These are phyloP conservation scores for Gallinago solitaria DNA, from an alignment of 2,797 vertebrate species.

Conservation along the genomic window DNA sequence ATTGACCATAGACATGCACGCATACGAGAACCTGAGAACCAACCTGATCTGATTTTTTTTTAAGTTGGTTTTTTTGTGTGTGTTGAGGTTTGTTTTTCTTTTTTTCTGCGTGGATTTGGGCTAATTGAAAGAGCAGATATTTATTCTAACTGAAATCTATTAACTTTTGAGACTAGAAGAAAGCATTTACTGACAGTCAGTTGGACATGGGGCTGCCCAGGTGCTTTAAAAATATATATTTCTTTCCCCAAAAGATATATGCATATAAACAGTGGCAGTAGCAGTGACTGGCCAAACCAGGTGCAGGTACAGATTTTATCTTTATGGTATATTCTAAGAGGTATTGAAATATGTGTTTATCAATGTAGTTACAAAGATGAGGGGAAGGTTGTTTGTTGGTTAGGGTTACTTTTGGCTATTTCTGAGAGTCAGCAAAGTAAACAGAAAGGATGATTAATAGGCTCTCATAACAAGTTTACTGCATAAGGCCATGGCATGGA, in stretches of 20 bases:
- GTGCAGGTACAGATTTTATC: neutral
- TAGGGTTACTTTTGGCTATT: neutral
- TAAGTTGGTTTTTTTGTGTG: accelerated
- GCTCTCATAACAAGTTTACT: neutral
- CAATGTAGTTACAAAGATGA: neutral
- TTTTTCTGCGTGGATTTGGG: neutral
- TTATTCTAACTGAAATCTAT: neutral
- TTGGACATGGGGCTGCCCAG: neutral
- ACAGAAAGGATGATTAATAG: neutral
- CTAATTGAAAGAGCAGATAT: neutral
- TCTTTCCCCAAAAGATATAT: neutral
- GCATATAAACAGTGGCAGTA: neutral
- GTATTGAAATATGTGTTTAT: neutral
- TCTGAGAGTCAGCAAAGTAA: neutral
- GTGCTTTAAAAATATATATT: neutral
- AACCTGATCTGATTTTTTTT: neutral
- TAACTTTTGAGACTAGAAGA: neutral
- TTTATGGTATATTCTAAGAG: neutral
- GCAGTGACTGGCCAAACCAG: neutral
- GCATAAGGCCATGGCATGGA: neutral
- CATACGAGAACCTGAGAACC: neutral
- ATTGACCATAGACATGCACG: neutral
- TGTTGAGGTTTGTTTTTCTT: neutral
- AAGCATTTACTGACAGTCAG: neutral
- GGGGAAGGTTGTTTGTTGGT: neutral